These are phyloP conservation scores for Lingula anatina DNA, from an alignment of 2,888 invertebrate genomes.

Conservation along the genomic window DNA sequence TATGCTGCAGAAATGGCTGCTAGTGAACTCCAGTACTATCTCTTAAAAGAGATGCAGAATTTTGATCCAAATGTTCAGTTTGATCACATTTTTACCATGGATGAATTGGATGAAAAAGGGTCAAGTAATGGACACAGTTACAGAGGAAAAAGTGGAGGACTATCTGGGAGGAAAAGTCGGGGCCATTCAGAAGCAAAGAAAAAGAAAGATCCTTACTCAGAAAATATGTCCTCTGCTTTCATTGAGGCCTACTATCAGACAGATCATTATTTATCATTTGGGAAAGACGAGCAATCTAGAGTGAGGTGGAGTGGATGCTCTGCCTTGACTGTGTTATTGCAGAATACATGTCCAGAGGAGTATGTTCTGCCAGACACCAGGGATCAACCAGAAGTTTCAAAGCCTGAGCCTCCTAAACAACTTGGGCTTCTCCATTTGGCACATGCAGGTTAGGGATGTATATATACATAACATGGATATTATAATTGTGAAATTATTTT, in stretches of 20 bases:
- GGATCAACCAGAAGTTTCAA: background rate
- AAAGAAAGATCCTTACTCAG: conserved; percentile 15
- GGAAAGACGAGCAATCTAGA: conserved; percentile 43
- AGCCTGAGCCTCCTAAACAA: conserved; percentile 1
- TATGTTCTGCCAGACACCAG: no score
- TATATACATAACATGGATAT: background rate
- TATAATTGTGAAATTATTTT: background rate
- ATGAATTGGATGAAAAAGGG: conserved; percentile 14
- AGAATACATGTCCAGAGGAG: no score
- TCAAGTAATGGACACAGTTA: background rate
- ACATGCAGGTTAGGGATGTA: conserved; percentile 35
- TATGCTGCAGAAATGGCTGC: conserved; percentile 44
- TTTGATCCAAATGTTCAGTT: conserved; percentile 42
- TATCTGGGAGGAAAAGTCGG: background rate
- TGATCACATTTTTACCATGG: conserved; percentile 24
- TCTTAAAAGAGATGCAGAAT: conserved; percentile 40
- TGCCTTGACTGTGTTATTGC: conserved; percentile 32
- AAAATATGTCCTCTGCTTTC: conserved; percentile 33
- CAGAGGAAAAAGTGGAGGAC: background rate
- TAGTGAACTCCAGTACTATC: conserved; percentile 37
- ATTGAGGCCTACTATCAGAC: conserved; percentile 35
- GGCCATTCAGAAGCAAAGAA: conserved; percentile 24
- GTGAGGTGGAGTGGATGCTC: conserved; percentile 50
- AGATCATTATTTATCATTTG: conserved; percentile 43
- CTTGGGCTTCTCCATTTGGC: conserved; percentile 39